phyloP scores from a whole-genome alignment of 1,140 invertebrate species.

The Tachypleus tridentatus region DNA sequence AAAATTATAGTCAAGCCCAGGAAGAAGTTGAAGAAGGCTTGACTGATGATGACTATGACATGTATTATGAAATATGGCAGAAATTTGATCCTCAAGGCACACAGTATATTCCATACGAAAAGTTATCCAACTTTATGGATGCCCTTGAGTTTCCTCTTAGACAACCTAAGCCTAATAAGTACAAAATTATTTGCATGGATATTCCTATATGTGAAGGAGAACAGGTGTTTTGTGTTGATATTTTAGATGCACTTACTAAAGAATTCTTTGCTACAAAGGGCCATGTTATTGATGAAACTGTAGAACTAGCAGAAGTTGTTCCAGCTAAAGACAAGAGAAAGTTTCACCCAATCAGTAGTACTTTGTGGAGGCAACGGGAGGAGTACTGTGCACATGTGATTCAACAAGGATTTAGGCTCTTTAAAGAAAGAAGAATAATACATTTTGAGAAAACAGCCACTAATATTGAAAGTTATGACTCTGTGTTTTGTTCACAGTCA shows the following conservation, averaged over 20 bases:
- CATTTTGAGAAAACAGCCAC: slow-evolving; percentile 46
- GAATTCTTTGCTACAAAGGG: slow-evolving; percentile 94
- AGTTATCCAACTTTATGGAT: slow-evolving; percentile 88
- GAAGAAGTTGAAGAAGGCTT: slow-evolving; percentile 97
- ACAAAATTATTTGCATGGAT: slow-evolving; percentile 97
- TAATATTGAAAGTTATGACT: slow-evolving; percentile 65
- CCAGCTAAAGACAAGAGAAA: slow-evolving; percentile 64
- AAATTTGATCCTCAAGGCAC: slow-evolving; percentile 95
- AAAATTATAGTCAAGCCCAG: slow-evolving; percentile 95
- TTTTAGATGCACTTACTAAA: slow-evolving; percentile 76
- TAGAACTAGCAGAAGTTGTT: slow-evolving; percentile 50
- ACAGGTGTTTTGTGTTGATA: slow-evolving; percentile 93
- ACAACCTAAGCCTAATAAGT: slow-evolving; percentile 96
- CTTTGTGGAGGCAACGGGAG: slow-evolving; percentile 84
- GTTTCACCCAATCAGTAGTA: slow-evolving; percentile 85
- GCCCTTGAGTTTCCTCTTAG: slow-evolving; percentile 84
- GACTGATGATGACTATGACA: slow-evolving; percentile 97
- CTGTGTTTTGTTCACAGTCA: slow-evolving; percentile 65
- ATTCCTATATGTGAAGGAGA: slow-evolving; percentile 96
- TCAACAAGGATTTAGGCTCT: slow-evolving; percentile 69
- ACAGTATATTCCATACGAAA: slow-evolving; percentile 87
- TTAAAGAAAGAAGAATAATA: slow-evolving; percentile 45
- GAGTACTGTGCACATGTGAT: slow-evolving; percentile 90
- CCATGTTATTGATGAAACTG: slow-evolving; percentile 28
- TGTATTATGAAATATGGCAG: slow-evolving; percentile 99